These are phyloP conservation scores for Chymomyza fuscimana DNA, from an alignment of 2,888 invertebrate genomes.

Conservation along the genomic window DNA sequence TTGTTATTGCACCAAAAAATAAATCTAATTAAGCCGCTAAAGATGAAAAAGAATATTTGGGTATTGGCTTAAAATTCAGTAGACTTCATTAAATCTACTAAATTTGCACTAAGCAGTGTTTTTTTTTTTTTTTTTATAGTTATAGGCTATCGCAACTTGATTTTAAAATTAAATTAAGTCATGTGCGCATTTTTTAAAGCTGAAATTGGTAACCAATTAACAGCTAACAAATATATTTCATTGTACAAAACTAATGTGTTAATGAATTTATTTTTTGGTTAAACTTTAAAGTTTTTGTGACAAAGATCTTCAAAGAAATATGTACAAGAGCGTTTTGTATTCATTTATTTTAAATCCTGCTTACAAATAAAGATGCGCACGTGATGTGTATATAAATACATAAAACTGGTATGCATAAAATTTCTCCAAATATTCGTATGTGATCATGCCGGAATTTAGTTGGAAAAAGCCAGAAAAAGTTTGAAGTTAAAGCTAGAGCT, in stretches of 20 bases:
- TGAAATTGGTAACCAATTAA: conserved; percentile 64
- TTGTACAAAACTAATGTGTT: conserved; percentile 24
- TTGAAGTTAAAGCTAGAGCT: no score
- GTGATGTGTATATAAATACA: conserved; percentile 1
- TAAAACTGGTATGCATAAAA: background rate
- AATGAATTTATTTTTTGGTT: conserved; percentile 5
- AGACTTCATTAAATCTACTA: background rate
- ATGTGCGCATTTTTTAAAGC: conserved; percentile 47
- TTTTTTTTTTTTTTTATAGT: background rate
- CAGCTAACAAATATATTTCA: conserved; percentile 66
- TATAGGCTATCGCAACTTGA: conserved; percentile 13
- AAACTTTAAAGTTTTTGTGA: conserved; percentile 6
- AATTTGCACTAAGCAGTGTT: background rate
- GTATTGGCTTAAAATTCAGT: background rate
- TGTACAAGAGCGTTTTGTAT: no score
- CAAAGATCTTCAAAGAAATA: conserved; percentile 1
- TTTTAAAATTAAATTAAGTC: conserved; percentile 58
- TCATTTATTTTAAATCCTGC: background rate
- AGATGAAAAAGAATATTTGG: conserved; percentile 53
- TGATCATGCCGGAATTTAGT: no score
- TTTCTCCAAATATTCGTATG: background rate
- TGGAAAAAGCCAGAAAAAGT: no score
- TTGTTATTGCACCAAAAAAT: conserved; percentile 18
- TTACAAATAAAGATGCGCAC: background rate
- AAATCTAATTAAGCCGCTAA: conserved; percentile 61